Evolutionary conservation across 2,113 vertebrate species (phyloP).

Genomic region (Rousettus leschenaultii): DNA sequence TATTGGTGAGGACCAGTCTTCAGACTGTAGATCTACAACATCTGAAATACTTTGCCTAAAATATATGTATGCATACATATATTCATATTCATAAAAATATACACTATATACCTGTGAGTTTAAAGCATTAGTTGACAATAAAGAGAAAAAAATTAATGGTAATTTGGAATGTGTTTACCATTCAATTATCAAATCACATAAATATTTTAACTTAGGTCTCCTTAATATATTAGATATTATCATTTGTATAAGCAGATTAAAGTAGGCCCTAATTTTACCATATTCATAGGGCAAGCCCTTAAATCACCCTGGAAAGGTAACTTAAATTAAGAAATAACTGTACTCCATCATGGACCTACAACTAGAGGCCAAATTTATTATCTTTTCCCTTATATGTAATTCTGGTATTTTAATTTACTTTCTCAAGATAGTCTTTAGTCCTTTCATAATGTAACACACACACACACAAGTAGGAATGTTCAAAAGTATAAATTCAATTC

Average conservation of each 20-base stretch:
- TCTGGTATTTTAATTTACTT: not conserved
- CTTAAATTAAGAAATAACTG: not conserved
- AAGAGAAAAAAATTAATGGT: not conserved
- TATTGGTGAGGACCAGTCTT: not conserved
- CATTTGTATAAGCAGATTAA: not conserved
- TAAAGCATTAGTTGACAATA: not conserved
- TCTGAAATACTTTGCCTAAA: not conserved
- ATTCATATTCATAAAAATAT: not conserved
- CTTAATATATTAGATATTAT: not conserved
- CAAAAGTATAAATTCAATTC: not conserved
- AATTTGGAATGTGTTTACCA: not conserved
- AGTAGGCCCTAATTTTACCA: not conserved
- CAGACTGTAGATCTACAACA: not conserved
- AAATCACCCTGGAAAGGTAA: not conserved
- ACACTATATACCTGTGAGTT: not conserved
- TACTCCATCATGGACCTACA: not conserved
- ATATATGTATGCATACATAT: not conserved
- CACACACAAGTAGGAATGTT: not conserved
- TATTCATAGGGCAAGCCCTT: not conserved
- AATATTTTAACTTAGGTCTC: not conserved
- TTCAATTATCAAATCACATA: not conserved
- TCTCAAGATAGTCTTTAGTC: not conserved
- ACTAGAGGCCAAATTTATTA: not conserved
- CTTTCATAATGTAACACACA: not conserved
- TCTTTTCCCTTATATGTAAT: not conserved